Conservation (phyloP, 2,797 vertebrate species). For the Pangasius larnaudii region DNA sequence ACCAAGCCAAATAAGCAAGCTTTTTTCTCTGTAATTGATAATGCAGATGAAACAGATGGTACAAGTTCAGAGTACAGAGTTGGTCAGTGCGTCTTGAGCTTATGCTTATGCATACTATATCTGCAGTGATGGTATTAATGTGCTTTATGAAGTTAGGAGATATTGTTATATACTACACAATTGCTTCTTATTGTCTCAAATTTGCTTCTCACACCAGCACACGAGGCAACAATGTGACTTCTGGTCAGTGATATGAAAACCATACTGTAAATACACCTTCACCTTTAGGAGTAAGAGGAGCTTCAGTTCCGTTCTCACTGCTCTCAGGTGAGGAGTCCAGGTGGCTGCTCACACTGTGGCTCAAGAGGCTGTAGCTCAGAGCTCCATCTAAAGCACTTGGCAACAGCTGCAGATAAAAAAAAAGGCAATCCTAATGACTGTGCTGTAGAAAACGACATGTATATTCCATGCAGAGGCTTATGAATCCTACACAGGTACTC, state of each 20-base stretch:
- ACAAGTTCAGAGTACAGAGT: background rate
- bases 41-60: background rate
- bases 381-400: slow-evolving; percentile 69
- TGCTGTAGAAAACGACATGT: background rate
- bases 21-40: background rate
- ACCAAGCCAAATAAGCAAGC: background rate
- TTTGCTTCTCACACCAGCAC: background rate
- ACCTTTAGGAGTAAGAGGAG: slow-evolving; percentile 77
- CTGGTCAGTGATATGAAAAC: background rate
- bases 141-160: background rate
- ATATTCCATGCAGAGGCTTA: background rate
- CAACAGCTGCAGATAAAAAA: slow-evolving; percentile 69
- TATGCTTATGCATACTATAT: background rate
- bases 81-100: background rate
- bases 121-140: background rate
- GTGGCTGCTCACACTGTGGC: slow-evolving; percentile 80
- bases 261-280: slow-evolving; percentile 25
- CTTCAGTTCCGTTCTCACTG: slow-evolving; percentile 78
- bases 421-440: slow-evolving; percentile 5
- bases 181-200: background rate
- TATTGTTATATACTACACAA: background rate
- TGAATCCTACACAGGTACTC: background rate
- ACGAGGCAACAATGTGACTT: no score
- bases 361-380: slow-evolving; percentile 76
- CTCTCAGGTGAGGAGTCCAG: slow-evolving; percentile 84